Evolutionary conservation across 2,113 vertebrate genomes (phyloP).

Genomic region (Melanotaenia duboulayi): DNA sequence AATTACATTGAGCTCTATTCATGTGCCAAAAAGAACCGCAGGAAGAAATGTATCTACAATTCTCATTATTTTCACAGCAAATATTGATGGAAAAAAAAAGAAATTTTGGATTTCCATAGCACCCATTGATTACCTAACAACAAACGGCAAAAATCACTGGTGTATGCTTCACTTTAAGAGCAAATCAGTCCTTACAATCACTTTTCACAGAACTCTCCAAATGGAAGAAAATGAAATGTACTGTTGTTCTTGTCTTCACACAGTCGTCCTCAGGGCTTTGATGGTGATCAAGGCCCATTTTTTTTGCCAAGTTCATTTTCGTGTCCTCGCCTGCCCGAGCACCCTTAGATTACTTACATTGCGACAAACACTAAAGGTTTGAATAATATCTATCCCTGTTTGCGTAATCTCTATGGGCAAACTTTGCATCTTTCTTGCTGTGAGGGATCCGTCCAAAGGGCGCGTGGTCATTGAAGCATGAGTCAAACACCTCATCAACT

Average conservation of each 20-base stretch:
- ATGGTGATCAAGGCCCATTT: not conserved
- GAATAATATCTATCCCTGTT: slow-evolving; percentile 90
- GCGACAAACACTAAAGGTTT: slow-evolving; percentile 83
- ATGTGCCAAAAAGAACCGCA: too few species aligned
- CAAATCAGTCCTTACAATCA: slow-evolving; percentile 19
- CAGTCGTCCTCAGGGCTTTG: slow-evolving; percentile 16
- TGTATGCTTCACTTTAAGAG: slow-evolving; percentile 7
- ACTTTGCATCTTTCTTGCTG: slow-evolving; percentile 85
- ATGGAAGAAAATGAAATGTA: slow-evolving; percentile 32
- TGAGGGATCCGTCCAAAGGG: slow-evolving; percentile 96
- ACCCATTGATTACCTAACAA: slow-evolving; percentile 39
- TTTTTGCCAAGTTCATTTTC: too few species aligned
- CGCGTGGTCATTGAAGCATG: slow-evolving; percentile 93
- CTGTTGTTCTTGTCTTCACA: not conserved
- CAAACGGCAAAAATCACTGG: slow-evolving; percentile 8
- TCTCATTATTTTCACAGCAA: slow-evolving; percentile 19
- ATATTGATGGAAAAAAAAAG: slow-evolving; percentile 3
- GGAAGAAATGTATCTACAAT: slow-evolving; percentile 2
- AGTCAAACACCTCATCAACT: slow-evolving; percentile 93
- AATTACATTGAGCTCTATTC: slow-evolving; percentile 46
- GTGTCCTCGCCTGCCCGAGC: slow-evolving; percentile 1
- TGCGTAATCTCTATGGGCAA: slow-evolving; percentile 89
- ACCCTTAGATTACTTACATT: not conserved
- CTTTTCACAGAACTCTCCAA: slow-evolving; percentile 21
- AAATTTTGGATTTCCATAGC: slow-evolving; percentile 42